Percentiles rank a stretch among this genome's conserved stretches.
Evolutionary conservation across 2,888 invertebrate genomes (phyloP).

Genomic region (Acrocyrtus sp.): DNA sequence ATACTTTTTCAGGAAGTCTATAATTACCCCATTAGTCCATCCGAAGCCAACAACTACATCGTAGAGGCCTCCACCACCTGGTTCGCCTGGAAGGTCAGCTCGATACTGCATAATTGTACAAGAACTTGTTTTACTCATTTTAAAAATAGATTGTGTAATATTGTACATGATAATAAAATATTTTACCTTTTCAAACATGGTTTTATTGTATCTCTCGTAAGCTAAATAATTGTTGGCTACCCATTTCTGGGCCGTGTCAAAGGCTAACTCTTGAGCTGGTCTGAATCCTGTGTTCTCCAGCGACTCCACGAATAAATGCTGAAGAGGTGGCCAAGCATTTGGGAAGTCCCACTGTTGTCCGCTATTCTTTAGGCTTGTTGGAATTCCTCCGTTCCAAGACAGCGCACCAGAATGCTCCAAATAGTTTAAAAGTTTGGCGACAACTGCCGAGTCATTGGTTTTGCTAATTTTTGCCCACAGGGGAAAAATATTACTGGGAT

Average conservation of each 20-base stretch:
- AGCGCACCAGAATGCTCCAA: conserved; percentile 74
- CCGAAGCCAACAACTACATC: conserved; percentile 91
- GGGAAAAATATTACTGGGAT: conserved; percentile 78
- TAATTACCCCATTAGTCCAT: conserved; percentile 91
- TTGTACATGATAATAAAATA: not conserved
- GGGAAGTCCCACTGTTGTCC: conserved; percentile 71
- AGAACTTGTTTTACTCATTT: not conserved
- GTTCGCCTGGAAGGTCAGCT: conserved; percentile 72
- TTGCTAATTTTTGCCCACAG: conserved; percentile 72
- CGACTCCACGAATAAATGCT: conserved; percentile 84
- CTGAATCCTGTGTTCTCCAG: conserved; percentile 76
- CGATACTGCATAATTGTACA: conserved; percentile 72
- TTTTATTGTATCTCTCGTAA: conserved; percentile 69
- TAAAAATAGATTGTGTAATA: not conserved
- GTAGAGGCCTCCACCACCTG: conserved; percentile 92
- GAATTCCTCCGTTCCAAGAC: conserved; percentile 79
- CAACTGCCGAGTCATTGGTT: conserved; percentile 56
- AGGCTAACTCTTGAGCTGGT: conserved; percentile 76
- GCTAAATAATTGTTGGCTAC: conserved; percentile 81
- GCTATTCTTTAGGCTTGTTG: conserved; percentile 79
- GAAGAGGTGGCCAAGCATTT: conserved; percentile 84
- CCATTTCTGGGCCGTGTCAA: conserved; percentile 82
- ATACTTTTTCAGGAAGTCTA: conserved; percentile 81
- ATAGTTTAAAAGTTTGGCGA: conserved; percentile 73
- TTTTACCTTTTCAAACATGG: conserved; percentile 85